Evolutionary conservation across 1,140 invertebrate species (phyloP).

Genomic region (Trissolcus basalis): DNA sequence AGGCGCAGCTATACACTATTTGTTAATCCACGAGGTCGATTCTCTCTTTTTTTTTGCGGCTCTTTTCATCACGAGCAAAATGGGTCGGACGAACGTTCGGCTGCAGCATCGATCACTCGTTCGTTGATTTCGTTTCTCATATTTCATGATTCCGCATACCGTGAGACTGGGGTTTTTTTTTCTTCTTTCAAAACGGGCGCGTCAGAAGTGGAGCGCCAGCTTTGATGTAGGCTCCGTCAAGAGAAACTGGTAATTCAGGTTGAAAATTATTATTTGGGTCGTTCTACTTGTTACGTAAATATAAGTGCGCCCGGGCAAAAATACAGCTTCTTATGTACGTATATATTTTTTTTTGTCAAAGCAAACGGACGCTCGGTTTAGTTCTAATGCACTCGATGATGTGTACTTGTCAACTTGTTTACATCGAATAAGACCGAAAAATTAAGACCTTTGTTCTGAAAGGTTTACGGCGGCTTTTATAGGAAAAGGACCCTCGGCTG

Average conservation of each 20-base stretch:
- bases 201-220: conserved; percentile 31
- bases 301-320: conserved; percentile 36
- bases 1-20: conserved; percentile 4
- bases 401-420: not conserved
- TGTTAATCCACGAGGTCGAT: conserved; percentile 9
- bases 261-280: conserved; percentile 58
- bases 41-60: conserved; percentile 15
- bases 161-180: conserved; percentile 15
- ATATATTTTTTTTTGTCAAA: not conserved
- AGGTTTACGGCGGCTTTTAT: too few species aligned
- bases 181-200: conserved; percentile 27
- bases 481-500: too few species aligned
- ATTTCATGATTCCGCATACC: conserved; percentile 36
- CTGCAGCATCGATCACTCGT: conserved; percentile 34
- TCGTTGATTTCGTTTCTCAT: conserved; percentile 30
- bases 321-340: conserved; percentile 27
- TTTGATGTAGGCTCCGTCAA: conserved; percentile 42
- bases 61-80: conserved; percentile 23
- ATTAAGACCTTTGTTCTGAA: too few species aligned
- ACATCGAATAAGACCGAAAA: too few species aligned
- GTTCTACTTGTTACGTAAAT: conserved; percentile 55
- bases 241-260: conserved; percentile 50
- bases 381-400: not conserved
- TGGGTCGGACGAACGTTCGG: conserved; percentile 22
- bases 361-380: conserved; percentile 5